Conservation (phyloP, 2,113 vertebrate genomes). For the Bambusicola thoracicus region DNA sequence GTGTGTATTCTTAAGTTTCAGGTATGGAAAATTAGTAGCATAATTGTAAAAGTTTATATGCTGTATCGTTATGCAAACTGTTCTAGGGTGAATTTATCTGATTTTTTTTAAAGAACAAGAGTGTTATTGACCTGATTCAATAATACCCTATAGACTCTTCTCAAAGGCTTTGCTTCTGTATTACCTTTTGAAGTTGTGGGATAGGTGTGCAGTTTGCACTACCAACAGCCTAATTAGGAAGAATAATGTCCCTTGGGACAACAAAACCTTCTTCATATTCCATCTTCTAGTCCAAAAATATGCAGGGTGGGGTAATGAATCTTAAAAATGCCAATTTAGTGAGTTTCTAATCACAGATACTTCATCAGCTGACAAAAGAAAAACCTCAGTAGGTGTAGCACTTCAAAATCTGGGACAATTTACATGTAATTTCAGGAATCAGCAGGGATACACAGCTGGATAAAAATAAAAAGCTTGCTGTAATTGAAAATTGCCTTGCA, state of each 20-base stretch:
- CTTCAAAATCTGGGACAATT: constrained; percentile 82
- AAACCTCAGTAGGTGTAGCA: constrained; percentile 76
- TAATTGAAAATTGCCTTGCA: constrained; percentile 81
- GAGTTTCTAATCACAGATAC: constrained; percentile 78
- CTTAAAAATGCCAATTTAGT: constrained; percentile 77
- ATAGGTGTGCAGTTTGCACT: constrained; percentile 62
- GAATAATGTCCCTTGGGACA: constrained; percentile 38
- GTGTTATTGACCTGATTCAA: constrained; percentile 73
- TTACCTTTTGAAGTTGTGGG: constrained; percentile 70
- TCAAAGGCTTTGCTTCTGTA: constrained; percentile 53
- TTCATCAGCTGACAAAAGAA: constrained; percentile 81
- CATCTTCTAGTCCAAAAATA: constrained; percentile 62
- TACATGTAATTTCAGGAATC: constrained; percentile 81
- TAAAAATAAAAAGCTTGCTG: constrained; percentile 81
- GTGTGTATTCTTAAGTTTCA: background rate
- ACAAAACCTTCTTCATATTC: constrained; percentile 55
- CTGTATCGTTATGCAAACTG: constrained; percentile 1
- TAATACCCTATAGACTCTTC: constrained; percentile 56
- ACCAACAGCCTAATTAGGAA: constrained; percentile 72
- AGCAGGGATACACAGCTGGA: constrained; percentile 82
- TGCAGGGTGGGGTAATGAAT: constrained; percentile 61
- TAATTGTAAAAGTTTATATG: constrained; percentile 10
- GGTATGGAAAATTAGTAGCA: background rate
- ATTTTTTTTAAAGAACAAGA: constrained; percentile 53
- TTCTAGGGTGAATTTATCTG: constrained; percentile 5